phyloP scores from a whole-genome alignment of 2,113 vertebrate species.

The Datnioides undecimradiatus region DNA sequence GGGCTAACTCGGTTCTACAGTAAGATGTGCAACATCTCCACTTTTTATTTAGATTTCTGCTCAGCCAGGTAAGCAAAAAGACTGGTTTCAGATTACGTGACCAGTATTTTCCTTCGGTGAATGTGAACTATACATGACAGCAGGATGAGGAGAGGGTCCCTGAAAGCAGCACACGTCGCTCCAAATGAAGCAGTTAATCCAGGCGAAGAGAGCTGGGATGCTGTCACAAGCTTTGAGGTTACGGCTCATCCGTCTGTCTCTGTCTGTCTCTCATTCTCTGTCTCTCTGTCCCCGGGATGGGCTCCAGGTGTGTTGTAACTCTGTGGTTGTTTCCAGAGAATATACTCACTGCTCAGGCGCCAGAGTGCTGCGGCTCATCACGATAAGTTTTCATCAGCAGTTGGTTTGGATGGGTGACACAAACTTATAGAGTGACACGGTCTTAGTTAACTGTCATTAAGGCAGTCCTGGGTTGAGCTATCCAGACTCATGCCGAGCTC shows the following conservation, averaged over 20 bases:
- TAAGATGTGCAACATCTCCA: constrained; percentile 9
- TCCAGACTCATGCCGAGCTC: background rate
- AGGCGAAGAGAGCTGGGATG: constrained; percentile 17
- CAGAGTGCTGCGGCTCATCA: constrained; percentile 45
- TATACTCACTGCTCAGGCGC: constrained; percentile 41
- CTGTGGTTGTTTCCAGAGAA: constrained; percentile 57
- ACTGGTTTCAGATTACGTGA: constrained; percentile 11
- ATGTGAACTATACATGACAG: constrained; percentile 53
- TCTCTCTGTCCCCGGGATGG: constrained; percentile 38
- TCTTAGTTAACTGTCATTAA: constrained; percentile 4
- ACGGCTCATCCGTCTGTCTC: constrained; percentile 24
- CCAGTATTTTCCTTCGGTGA: constrained; percentile 49
- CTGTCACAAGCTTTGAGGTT: constrained; percentile 58
- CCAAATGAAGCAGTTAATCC: constrained; percentile 37
- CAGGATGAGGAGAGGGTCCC: constrained; percentile 58
- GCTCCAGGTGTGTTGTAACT: constrained; percentile 75
- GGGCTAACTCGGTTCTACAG: background rate
- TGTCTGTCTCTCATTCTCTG: constrained; percentile 17
- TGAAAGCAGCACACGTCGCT: constrained; percentile 28
- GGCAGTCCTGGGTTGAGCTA: background rate
- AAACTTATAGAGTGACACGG: background rate
- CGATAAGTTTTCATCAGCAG: constrained; percentile 52
- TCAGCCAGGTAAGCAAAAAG: background rate
- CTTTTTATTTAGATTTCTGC: background rate
- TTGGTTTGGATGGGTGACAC: constrained; percentile 45